phyloP scores from a whole-genome alignment of 2,797 vertebrate genomes.

The Chlorospingus flavigularis region DNA sequence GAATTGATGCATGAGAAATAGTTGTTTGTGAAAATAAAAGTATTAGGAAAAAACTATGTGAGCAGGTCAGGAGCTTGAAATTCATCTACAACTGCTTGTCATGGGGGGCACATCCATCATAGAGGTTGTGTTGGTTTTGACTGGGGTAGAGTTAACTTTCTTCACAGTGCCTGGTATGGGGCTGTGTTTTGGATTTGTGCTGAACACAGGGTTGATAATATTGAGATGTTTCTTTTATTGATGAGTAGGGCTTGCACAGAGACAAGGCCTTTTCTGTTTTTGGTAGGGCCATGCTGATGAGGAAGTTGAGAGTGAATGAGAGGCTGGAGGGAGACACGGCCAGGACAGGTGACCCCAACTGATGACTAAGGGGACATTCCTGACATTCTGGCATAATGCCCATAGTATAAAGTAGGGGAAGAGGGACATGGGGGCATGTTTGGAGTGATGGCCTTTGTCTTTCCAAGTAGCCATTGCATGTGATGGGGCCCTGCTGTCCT shows the following conservation, averaged over 20 bases:
- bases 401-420: not conserved
- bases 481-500: not conserved
- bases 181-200: not conserved
- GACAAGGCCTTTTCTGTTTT: not conserved
- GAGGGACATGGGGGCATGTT: not conserved
- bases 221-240: not conserved
- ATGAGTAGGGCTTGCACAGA: not conserved
- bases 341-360: not conserved
- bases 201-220: not conserved
- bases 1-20: not conserved
- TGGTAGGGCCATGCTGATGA: not conserved
- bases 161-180: not conserved
- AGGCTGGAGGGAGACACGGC: not conserved
- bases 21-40: not conserved
- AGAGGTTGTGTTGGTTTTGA: not conserved
- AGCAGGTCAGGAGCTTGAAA: not conserved
- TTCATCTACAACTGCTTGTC: accelerated
- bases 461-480: not conserved
- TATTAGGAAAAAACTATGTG: accelerated
- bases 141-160: not conserved
- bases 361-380: not conserved
- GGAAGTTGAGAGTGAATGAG: not conserved
- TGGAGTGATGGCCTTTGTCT: not conserved
- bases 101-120: not conserved
- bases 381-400: not conserved